phyloP scores from a whole-genome alignment of 2,888 invertebrate species.

The Acanthosoma haemorrhoidale region DNA sequence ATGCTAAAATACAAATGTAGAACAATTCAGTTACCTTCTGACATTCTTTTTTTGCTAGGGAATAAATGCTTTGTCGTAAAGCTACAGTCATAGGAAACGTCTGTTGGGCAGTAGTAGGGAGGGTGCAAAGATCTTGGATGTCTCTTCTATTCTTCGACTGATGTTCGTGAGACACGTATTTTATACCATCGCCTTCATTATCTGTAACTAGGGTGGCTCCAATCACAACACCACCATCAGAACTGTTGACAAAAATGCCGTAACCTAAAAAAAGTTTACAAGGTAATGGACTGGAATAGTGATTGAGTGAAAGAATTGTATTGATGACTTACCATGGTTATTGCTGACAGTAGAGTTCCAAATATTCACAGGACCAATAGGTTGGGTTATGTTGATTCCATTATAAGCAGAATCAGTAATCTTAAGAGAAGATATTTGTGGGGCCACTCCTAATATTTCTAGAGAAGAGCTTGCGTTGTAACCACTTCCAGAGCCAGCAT shows the following conservation, averaged over 20 bases:
- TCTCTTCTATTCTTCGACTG: conserved; percentile 68
- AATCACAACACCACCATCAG: conserved; percentile 72
- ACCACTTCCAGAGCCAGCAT: conserved; percentile 77
- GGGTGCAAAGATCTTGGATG: conserved; percentile 77
- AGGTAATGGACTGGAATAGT: no score
- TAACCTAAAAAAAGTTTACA: conserved; percentile 60
- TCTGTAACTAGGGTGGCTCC: conserved; percentile 71
- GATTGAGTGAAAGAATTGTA: background rate
- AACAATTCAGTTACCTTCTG: conserved; percentile 50
- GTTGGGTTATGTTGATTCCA: conserved; percentile 82
- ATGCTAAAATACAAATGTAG: background rate
- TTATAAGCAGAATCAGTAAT: conserved; percentile 86
- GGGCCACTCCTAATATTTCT: conserved; percentile 84
- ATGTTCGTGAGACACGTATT: conserved; percentile 78
- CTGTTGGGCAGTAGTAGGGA: conserved; percentile 76
- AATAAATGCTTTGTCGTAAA: conserved; percentile 71
- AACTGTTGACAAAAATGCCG: conserved; percentile 84
- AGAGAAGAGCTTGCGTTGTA: conserved; percentile 78
- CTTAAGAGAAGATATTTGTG: conserved; percentile 75
- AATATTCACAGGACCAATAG: conserved; percentile 73
- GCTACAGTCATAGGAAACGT: conserved; percentile 81
- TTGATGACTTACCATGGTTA: conserved; percentile 57
- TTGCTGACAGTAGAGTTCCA: conserved; percentile 75
- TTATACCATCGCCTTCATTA: conserved; percentile 86
- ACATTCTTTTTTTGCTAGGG: conserved; percentile 65